Evolutionary conservation across 2,797 vertebrate species (phyloP).

Genomic region (Argyrosomus regius): DNA sequence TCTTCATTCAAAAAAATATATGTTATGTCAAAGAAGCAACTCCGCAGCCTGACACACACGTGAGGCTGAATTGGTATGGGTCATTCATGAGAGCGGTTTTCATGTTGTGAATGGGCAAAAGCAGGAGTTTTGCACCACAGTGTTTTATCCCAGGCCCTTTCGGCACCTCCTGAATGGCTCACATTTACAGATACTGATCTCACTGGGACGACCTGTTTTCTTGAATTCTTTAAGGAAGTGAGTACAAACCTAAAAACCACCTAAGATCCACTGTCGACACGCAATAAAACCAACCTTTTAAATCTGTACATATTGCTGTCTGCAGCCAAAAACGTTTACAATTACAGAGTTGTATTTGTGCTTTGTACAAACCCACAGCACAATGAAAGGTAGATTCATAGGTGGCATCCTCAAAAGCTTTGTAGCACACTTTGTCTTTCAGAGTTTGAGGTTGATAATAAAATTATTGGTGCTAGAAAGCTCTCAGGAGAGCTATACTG

Average conservation of each 20-base stretch:
- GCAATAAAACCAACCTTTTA: conserved; percentile 44
- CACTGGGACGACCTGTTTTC: conserved; percentile 45
- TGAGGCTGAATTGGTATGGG: conserved; percentile 73
- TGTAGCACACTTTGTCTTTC: conserved; percentile 52
- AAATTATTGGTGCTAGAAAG: conserved; percentile 54
- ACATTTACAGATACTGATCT: conserved; percentile 44
- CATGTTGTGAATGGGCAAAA: conserved; percentile 71
- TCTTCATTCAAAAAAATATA: conserved; percentile 84
- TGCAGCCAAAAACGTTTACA: conserved; percentile 72
- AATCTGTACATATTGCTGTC: conserved; percentile 81
- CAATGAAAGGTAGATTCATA: conserved; percentile 65
- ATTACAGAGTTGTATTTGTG: conserved; percentile 80
- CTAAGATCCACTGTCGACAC: conserved; percentile 21
- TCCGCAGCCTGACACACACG: conserved; percentile 57
- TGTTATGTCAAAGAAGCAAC: conserved; percentile 79
- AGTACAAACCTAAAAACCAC: conserved; percentile 36
- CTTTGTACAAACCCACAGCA: conserved; percentile 82
- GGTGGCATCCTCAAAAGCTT: conserved; percentile 52
- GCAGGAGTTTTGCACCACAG: conserved; percentile 75
- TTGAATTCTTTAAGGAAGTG: conserved; percentile 35
- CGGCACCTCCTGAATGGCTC: conserved; percentile 62
- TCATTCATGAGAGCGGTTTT: conserved; percentile 73
- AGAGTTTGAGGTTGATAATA: conserved; percentile 54
- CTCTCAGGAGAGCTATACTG: conserved; percentile 44
- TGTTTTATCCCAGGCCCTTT: conserved; percentile 66